A percentile compares a stretch with the other conserved stretches of the same genome.
Evolutionary conservation across 2,797 vertebrate genomes (phyloP).

Genomic region (Acrocephalus scirpaceus): DNA sequence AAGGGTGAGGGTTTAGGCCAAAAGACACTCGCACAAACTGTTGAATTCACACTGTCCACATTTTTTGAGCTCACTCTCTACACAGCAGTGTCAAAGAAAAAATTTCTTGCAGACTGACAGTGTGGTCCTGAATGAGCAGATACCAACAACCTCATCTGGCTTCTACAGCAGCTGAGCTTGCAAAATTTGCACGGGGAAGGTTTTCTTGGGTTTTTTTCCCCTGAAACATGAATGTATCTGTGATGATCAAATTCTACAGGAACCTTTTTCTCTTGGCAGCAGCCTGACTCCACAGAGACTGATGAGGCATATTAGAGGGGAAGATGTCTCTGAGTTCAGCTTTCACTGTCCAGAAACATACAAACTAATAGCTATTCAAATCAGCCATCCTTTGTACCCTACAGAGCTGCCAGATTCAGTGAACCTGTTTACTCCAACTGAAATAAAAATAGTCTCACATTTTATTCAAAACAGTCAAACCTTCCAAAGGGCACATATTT

Average conservation of each 20-base stretch:
- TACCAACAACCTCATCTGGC: background rate
- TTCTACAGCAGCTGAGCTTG: background rate
- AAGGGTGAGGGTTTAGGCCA: background rate
- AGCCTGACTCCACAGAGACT: background rate
- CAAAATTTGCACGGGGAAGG: background rate
- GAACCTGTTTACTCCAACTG: constrained; percentile 9
- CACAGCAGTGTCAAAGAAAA: background rate
- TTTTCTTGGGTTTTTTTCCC: background rate
- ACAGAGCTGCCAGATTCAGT: constrained; percentile 21
- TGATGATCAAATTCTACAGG: background rate
- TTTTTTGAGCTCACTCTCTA: background rate
- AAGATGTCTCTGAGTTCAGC: constrained; percentile 16
- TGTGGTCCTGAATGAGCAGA: background rate
- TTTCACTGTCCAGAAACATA: constrained; percentile 32
- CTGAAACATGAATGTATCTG: background rate
- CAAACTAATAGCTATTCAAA: constrained; percentile 20
- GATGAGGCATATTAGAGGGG: background rate
- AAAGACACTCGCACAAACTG: background rate
- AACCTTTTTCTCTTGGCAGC: background rate
- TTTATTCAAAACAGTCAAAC: background rate
- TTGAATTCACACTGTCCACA: background rate
- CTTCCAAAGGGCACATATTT: background rate
- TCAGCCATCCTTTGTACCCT: constrained; percentile 12
- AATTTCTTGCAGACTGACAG: background rate
- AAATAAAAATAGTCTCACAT: background rate